Base-by-base conservation (phyloP, 2,113 vertebrate species). In the Morone chrysops region DNA sequence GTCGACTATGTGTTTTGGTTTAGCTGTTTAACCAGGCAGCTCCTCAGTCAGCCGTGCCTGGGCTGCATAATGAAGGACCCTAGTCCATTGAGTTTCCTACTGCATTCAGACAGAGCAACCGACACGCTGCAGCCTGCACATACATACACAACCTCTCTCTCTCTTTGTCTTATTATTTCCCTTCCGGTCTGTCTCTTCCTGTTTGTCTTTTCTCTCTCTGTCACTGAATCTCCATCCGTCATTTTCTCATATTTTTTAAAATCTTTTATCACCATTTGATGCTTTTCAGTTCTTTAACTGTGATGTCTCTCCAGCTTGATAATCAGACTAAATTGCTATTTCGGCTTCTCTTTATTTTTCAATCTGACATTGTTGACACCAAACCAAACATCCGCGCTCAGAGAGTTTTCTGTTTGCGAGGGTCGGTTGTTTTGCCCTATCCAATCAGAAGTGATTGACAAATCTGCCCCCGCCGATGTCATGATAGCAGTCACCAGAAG, bases 1-100 rank as follows among this genome's bases (percentile, higher is more conserved):
- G 86, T 78, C 60, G 54, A 87, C 82, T 78, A 18, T 90, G 87
- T 80, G 8, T 84, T 91, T 87, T 70, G 87, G 86, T 91, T 92
- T 89, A 80, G 87, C 89, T 92, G 87, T 93, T 93, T 92, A 94
- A 94, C 92, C 92, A 91, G 86, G 89, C 91, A 89, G 84, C 92
- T 94, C 84, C 85, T 86, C 87, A 84, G 90, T 78, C 92, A 80
- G 89, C 90, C 89, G 91, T 94, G 91, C 86, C 70, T 62, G 40
- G 57, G 90, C 87, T 95, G 91, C 92, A 90, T 94, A 94, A 94
- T 94, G 89, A 95, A 93, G 90, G 90, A 91, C 66, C 82, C 80
- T 70, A 81, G 85, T 92, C 91, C 86, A 91, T 92, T 88, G 92
- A 92, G 91, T 93, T 92, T 93, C 91, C 89, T 82, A 78, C 80